Conservation (phyloP, 1,140 invertebrate genomes). For the Drosophila saltans region DNA sequence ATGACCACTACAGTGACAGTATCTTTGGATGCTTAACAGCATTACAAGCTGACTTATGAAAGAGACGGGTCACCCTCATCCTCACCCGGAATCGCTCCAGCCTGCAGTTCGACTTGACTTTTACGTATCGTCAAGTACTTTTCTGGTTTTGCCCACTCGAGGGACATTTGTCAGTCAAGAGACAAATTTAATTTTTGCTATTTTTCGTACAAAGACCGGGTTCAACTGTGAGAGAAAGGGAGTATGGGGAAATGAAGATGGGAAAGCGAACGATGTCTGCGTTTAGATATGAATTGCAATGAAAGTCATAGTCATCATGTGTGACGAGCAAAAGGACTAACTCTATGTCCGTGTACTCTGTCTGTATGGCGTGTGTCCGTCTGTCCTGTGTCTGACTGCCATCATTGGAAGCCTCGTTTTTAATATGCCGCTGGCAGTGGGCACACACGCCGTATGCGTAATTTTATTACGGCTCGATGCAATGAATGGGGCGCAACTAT, state of each 20-base stretch:
- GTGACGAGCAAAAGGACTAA: slow-evolving; percentile 35
- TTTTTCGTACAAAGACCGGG: slow-evolving; percentile 41
- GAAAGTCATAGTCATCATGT: slow-evolving; percentile 73
- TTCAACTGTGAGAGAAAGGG: not conserved
- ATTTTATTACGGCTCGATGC: slow-evolving; percentile 66
- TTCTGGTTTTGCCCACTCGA: slow-evolving; percentile 80
- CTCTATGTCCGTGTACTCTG: slow-evolving; percentile 6
- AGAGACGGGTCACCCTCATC: slow-evolving; percentile 15
- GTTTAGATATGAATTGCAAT: slow-evolving; percentile 78
- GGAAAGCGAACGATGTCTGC: slow-evolving; percentile 52
- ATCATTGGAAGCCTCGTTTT: slow-evolving; percentile 47
- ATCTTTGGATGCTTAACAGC: slow-evolving; percentile 81
- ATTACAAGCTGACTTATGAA: slow-evolving; percentile 81
- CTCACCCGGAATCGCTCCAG: not conserved
- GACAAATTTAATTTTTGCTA: slow-evolving; percentile 82
- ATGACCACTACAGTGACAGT: slow-evolving; percentile 77
- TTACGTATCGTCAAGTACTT: slow-evolving; percentile 82
- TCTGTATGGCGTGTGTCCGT: slow-evolving; percentile 4
- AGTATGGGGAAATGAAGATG: not conserved
- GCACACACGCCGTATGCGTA: slow-evolving; percentile 72
- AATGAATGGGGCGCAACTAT: slow-evolving; percentile 61
- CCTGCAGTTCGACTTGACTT: slow-evolving; percentile 81
- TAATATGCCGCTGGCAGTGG: slow-evolving; percentile 62
- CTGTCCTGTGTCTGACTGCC: slow-evolving; percentile 18
- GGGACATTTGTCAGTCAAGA: slow-evolving; percentile 83